Evolutionary conservation across 2,113 vertebrate genomes (phyloP).

Genomic region (Gobiocypris rarus): DNA sequence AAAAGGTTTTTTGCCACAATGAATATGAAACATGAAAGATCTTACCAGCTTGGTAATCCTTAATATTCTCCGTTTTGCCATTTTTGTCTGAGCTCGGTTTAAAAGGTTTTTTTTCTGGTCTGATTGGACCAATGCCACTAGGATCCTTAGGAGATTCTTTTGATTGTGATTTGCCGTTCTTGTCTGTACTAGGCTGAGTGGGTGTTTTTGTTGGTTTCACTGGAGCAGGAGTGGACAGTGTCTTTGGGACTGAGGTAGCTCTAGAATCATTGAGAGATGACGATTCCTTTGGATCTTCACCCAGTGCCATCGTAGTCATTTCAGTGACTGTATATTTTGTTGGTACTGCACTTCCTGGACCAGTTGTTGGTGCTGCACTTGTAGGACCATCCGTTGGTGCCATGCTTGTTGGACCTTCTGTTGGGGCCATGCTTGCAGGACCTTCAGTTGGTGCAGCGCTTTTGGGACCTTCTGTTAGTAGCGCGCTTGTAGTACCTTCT

Average conservation of each 20-base stretch:
- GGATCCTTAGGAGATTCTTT: not conserved
- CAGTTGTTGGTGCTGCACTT: not conserved
- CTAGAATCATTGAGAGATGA: not conserved
- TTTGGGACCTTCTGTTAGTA: not conserved
- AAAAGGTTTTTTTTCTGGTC: constrained; percentile 60
- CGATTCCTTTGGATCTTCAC: not conserved
- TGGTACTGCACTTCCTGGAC: not conserved
- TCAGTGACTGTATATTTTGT: not conserved
- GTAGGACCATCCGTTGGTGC: not conserved
- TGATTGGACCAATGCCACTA: constrained; percentile 32
- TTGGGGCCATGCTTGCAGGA: not conserved
- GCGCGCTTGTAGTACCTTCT: not conserved
- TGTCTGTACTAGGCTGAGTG: not conserved
- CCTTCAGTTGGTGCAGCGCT: not conserved
- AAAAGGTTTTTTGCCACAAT: not conserved
- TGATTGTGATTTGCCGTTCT: not conserved
- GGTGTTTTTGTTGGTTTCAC: constrained; percentile 13
- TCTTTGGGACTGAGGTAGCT: not conserved
- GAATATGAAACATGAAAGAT: not conserved
- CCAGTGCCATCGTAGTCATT: not conserved
- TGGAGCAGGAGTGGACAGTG: not conserved
- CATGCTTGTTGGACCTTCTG: not conserved
- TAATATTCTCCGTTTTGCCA: not conserved
- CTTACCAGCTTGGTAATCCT: constrained; percentile 70
- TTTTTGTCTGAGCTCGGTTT: constrained; percentile 31